phyloP scores from a whole-genome alignment of 2,797 vertebrate genomes.

The Lemur catta region DNA sequence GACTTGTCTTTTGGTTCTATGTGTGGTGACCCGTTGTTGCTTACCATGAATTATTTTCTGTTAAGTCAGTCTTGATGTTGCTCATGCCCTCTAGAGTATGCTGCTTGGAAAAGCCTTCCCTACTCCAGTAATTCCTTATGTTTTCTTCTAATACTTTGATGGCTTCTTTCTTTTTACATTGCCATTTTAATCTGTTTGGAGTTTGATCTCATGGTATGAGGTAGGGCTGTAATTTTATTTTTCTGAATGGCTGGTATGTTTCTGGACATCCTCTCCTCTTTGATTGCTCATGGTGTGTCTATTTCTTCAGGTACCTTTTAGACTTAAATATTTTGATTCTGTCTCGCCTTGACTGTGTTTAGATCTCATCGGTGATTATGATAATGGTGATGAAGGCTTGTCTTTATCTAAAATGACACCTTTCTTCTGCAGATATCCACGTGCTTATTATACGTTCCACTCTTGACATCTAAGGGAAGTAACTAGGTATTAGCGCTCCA shows the following conservation, averaged over 20 bases:
- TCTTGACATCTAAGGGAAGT: constrained; percentile 5
- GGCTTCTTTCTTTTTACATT: background rate
- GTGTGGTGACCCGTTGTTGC: background rate
- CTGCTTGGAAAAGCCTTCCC: background rate
- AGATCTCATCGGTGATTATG: constrained; percentile 34
- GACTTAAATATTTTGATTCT: constrained; percentile 54
- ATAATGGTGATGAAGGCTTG: constrained; percentile 30
- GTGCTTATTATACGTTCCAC: background rate
- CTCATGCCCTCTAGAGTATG: background rate
- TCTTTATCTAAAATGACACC: constrained; percentile 62
- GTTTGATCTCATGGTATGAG: background rate
- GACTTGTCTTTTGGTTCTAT: background rate
- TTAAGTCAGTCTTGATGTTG: background rate
- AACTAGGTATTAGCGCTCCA: constrained; percentile 3
- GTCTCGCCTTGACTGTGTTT: background rate
- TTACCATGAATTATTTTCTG: background rate
- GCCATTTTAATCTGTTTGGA: background rate
- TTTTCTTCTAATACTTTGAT: background rate
- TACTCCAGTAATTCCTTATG: background rate
- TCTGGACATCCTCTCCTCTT: background rate
- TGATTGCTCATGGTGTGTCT: constrained; percentile 16
- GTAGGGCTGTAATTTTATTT: background rate
- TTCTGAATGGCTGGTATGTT: background rate
- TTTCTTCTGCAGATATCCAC: constrained; percentile 1
- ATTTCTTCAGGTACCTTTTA: constrained; percentile 44